Conservation (phyloP, 2,113 vertebrate genomes). For the Parus major region DNA sequence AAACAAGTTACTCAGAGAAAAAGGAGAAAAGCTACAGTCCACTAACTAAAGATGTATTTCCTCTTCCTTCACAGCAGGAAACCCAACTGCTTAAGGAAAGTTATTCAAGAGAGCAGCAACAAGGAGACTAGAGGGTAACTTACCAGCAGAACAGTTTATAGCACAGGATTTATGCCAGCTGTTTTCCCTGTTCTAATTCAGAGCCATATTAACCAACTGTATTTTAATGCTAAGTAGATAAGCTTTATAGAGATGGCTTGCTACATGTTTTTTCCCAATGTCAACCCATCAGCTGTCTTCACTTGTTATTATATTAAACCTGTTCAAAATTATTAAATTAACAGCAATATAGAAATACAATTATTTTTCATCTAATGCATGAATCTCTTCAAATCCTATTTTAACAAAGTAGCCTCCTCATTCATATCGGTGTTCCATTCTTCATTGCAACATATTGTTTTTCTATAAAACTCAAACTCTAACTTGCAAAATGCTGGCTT, state of each 20-base stretch:
- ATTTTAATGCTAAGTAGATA: neutral
- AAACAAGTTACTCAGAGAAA: neutral
- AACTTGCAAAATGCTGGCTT: neutral
- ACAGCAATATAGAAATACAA: neutral
- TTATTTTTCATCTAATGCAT: neutral
- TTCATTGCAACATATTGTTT: neutral
- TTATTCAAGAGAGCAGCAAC: neutral
- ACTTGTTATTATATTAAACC: neutral
- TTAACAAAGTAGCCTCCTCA: neutral
- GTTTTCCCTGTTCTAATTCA: neutral
- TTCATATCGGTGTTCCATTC: neutral
- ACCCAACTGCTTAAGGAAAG: neutral
- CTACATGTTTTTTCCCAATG: neutral
- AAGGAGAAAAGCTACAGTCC: neutral
- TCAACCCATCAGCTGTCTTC: neutral
- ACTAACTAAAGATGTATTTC: neutral
- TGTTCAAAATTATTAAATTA: neutral
- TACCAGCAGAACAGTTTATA: neutral
- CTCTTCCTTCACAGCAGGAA: neutral
- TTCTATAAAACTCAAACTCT: neutral
- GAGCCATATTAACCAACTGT: neutral
- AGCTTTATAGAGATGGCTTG: neutral
- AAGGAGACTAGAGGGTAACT: no score
- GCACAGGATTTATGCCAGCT: neutral
- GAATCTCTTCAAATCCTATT: neutral